A percentile compares a stretch with the other conserved stretches of the same genome.
Conservation (phyloP, 2,888 invertebrate genomes). For the Lutraria lutraria region DNA sequence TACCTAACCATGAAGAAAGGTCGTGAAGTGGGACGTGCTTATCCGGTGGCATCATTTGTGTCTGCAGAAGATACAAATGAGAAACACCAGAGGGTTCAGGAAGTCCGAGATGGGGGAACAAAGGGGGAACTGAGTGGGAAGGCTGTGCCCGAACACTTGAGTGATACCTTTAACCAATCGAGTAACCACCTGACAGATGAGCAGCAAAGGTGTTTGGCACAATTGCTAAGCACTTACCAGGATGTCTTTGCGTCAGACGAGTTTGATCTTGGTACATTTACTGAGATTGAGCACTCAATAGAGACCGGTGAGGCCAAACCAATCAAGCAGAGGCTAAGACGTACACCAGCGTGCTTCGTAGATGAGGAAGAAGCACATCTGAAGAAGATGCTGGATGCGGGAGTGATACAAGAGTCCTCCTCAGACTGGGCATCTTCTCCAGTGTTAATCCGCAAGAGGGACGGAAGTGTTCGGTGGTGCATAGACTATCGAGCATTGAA, state of each 20-base stretch:
- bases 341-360: slow-evolving; percentile 60
- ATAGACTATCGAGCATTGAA: slow-evolving; percentile 60
- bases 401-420: slow-evolving; percentile 57
- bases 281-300: slow-evolving; percentile 56
- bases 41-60: too few species aligned
- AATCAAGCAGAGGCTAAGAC: slow-evolving; percentile 55
- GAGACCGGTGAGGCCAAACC: slow-evolving; percentile 52
- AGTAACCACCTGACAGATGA: too few species aligned
- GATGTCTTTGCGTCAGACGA: not conserved
- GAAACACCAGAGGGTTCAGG: too few species aligned
- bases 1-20: too few species aligned
- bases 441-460: slow-evolving; percentile 60
- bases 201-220: too few species aligned
- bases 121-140: too few species aligned
- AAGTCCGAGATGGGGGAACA: too few species aligned
- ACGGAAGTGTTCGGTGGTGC: slow-evolving; percentile 56
- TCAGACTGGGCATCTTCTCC: slow-evolving; percentile 63
- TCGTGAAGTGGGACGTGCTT: too few species aligned
- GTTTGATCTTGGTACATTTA: slow-evolving; percentile 56
- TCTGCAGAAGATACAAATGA: too few species aligned
- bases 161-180: too few species aligned
- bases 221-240: too few species aligned
- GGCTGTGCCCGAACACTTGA: too few species aligned
- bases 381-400: slow-evolving; percentile 54
- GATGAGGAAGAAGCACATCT: slow-evolving; percentile 60